Conservation (phyloP, 1,140 invertebrate genomes). For the Medauroidea extradentata region DNA sequence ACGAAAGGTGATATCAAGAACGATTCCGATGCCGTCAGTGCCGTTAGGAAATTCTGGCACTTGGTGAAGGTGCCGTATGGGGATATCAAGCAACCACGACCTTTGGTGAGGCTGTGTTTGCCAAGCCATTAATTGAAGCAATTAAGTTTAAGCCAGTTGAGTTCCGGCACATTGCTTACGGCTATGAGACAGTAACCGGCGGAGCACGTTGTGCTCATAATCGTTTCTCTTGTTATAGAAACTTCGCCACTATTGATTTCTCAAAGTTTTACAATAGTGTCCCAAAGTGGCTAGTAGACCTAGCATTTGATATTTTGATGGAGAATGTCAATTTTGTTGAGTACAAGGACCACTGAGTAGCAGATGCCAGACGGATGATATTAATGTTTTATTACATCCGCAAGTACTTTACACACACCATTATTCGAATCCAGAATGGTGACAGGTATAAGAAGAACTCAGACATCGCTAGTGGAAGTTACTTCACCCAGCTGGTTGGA, state of each 20-base stretch:
- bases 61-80: slow-evolving; percentile 12
- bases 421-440: slow-evolving; percentile 3
- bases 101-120: slow-evolving; percentile 11
- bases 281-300: slow-evolving; percentile 4
- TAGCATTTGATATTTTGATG: slow-evolving; percentile 3
- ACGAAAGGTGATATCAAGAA: slow-evolving; percentile 2
- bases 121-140: slow-evolving; percentile 7
- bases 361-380: neutral
- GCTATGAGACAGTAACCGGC: slow-evolving; percentile 10
- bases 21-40: slow-evolving; percentile 8
- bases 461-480: slow-evolving; percentile 7
- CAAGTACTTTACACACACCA: slow-evolving; percentile 10
- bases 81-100: slow-evolving; percentile 16
- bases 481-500: slow-evolving; percentile 13
- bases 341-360: slow-evolving; percentile 9
- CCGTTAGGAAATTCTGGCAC: slow-evolving; percentile 7
- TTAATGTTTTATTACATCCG: slow-evolving; percentile 1
- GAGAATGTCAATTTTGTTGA: slow-evolving; percentile 10
- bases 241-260: slow-evolving; percentile 2
- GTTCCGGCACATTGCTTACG: slow-evolving; percentile 11
- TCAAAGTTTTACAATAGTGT: slow-evolving; percentile 14
- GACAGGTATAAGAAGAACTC: neutral
- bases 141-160: neutral
- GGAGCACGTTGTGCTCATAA: neutral
- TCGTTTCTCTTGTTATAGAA: neutral